Conservation (phyloP, 1,140 invertebrate species). For the Papilio helenus region DNA sequence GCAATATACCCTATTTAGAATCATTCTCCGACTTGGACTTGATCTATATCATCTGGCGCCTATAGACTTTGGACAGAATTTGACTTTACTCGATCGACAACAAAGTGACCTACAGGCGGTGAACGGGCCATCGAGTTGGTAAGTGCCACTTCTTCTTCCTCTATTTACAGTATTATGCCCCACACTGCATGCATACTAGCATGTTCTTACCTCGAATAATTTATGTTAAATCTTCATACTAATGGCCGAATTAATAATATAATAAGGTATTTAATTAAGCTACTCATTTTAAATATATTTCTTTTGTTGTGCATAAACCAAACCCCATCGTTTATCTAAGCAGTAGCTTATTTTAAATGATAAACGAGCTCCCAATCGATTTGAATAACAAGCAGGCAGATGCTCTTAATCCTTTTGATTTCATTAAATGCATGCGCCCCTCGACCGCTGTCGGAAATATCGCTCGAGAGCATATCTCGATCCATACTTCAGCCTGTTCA, state of each 20-base stretch:
- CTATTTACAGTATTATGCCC: too few relatives aligned
- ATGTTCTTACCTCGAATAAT: background rate
- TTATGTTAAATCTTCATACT: conserved; percentile 44
- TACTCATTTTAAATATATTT: conserved; percentile 61
- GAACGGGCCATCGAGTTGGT: too few relatives aligned
- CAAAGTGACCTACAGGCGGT: too few relatives aligned
- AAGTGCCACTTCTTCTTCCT: too few relatives aligned
- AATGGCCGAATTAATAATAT: conserved; percentile 53
- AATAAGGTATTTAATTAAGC: conserved; percentile 65
- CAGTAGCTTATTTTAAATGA: conserved; percentile 82
- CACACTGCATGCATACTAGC: too few relatives aligned
- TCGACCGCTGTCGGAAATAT: conserved; percentile 81
- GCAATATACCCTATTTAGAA: too few relatives aligned
- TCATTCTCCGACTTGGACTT: too few relatives aligned
- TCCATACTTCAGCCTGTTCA: conserved; percentile 66
- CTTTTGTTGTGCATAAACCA: conserved; percentile 77
- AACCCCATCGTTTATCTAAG: conserved; percentile 79
- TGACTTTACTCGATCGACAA: too few relatives aligned
- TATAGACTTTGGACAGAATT: too few relatives aligned
- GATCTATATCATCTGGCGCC: too few relatives aligned
- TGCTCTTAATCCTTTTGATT: conserved; percentile 83
- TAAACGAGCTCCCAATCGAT: conserved; percentile 81
- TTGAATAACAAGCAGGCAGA: conserved; percentile 83
- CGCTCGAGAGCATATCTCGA: conserved; percentile 73
- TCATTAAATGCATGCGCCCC: conserved; percentile 82